These are phyloP conservation scores for Agriopis leucophaearia DNA, from an alignment of 2,888 invertebrate genomes.

Conservation along the genomic window DNA sequence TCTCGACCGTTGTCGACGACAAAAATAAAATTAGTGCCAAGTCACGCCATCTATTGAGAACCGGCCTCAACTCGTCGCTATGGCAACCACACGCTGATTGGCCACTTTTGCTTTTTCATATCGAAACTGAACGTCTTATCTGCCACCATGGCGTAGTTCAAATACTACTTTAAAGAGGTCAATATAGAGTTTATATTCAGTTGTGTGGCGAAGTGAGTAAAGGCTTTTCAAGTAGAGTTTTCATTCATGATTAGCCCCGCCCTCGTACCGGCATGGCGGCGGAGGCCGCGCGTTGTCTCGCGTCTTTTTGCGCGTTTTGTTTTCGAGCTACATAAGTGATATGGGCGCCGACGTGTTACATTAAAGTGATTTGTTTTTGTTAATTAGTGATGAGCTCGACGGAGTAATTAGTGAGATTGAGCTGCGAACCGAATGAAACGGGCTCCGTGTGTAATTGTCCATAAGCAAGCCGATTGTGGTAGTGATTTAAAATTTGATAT, in stretches of 20 bases:
- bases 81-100: conserved; percentile 81
- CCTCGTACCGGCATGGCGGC: conserved; percentile 80
- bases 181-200: conserved; percentile 61
- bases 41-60: conserved; percentile 73
- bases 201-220: conserved; percentile 34
- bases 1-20: conserved; percentile 3
- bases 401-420: conserved; percentile 35
- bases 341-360: conserved; percentile 38
- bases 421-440: neutral
- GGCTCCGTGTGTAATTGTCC: neutral
- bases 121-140: conserved; percentile 61
- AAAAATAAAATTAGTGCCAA: conserved; percentile 34
- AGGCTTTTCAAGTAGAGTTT: conserved; percentile 49
- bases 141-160: conserved; percentile 55
- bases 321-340: conserved; percentile 38
- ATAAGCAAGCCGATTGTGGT: neutral
- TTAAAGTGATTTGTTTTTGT: conserved; percentile 38
- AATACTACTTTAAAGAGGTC: conserved; percentile 60
- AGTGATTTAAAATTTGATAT: conserved; percentile 8
- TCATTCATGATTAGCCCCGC: conserved; percentile 78
- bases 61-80: conserved; percentile 65
- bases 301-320: conserved; percentile 40
- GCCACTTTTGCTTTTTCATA: conserved; percentile 67
- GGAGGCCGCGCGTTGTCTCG: conserved; percentile 66
- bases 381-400: conserved; percentile 34